Base-by-base conservation (phyloP, 2,888 invertebrate genomes). In the Drosophila nr. fundita region DNA sequence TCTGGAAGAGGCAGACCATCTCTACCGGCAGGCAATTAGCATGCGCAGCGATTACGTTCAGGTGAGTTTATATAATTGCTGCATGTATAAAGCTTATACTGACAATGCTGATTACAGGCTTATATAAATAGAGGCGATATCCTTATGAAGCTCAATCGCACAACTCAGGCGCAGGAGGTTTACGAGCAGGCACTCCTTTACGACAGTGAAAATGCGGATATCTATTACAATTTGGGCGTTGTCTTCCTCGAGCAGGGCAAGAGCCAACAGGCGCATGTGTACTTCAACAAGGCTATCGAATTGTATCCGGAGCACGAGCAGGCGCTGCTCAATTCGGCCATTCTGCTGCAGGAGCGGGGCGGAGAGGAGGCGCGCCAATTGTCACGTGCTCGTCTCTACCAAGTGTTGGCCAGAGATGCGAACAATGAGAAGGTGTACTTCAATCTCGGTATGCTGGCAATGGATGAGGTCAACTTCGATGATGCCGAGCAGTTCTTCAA, bases 41-140 rank as follows among this genome's bases (percentile, higher is more conserved):
- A 99, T 99, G 99, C 94, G 99, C 80, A 96, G 98, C 1, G 99
- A 99, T 94, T 98, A 98, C 92, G 92, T 92, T 96, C 92, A 92
- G 92, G 99, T 81, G 13, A 50, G 67, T 1, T 1, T 8, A 1
- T 4, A 13, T 3, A n/a, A 8, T 18, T 4, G 0, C 18, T 2
- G 11, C 18, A 27, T 13, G 1, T 57, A 42, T 36, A 42, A n/a
- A 40, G 6, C 0, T 57, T 38, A 13, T 42, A 15, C 15, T 21
- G 21, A 30, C 15, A 8, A 5, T 10, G 4, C 2, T n/a, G 27
- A 2, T 64, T 87, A 96, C 84, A 92, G 93, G 99, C 99, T 11
- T 99, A 99, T 92, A 99, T 99, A 82, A 99, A 99, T 94, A 95
- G 99, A 66, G 99, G 99, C 0, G 99, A 99, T 94, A 97, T 99